Evolutionary conservation across 2,888 invertebrate species (phyloP), one percentile per base, ranked within the genome.

Genomic region (Sinhomidia bicolor): DNA sequence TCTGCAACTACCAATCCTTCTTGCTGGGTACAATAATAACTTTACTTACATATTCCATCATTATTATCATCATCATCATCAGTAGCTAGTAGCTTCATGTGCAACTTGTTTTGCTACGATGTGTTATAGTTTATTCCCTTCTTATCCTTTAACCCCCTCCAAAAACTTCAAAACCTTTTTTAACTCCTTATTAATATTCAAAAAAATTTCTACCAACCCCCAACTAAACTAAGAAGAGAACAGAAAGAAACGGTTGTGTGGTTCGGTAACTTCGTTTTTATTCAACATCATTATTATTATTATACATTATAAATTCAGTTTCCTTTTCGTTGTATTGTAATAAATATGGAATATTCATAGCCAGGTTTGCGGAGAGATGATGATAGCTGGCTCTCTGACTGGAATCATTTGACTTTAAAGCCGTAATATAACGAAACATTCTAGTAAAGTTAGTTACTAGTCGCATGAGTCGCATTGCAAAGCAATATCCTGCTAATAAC

Each of bases 331-430:
- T 51, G 51, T 51, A 10, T 14, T 32, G 51, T 88, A 82, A 88
- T 82, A 78, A 74, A 82, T 71, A 54, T 68, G 44, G 87, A 88
- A 88, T 88, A 88, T 88, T 88, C 87, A 88, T 88, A 74, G 74
- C 74, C 76, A 88, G 81, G 44, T 82, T 76, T 54, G 32, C 54
- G 57, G 32, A 54, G 14, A n/a, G n/a, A n/a, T n/a, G n/a, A n/a
- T 78, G 78, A 78, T 78, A 57, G 54, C 54, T 57, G 20, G n/a
- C n/a, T n/a, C n/a, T n/a, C n/a, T n/a, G 9, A 65, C 81, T 71
- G 62, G 85, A 74, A 26, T 74, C 74, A 47, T 47, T 20, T 74
- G n/a, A n/a, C n/a, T n/a, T n/a, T n/a, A n/a, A n/a, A n/a, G n/a
- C n/a, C n/a, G n/a, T n/a, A 47, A 74, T 47, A 74, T 23, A 68